Evolutionary conservation across 2,113 vertebrate species (phyloP), one percentile per base, ranked within the genome.

Genomic region (Capreolus pygargus): DNA sequence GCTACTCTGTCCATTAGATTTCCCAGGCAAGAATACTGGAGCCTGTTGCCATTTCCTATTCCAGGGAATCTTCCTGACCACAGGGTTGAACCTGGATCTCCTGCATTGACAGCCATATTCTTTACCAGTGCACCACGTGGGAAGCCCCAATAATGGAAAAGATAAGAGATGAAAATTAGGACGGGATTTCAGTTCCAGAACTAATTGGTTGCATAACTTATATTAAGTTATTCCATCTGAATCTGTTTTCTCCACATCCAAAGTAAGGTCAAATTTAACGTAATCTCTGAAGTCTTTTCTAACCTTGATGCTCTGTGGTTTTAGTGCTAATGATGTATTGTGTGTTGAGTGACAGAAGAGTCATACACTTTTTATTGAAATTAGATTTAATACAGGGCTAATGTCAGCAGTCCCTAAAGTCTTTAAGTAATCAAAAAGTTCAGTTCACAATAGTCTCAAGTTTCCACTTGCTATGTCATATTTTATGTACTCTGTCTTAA

Each of bases 381-480:
- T 89, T 85, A 30, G 28, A 85, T 84, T 61, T 61, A 86, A 94
- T 89, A 70, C 91, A 86, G 39, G 82, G 83, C 58, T 74, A 82
- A 76, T 43, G 9, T 95, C 54, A 64, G 52, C n/a, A 25, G 17
- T 86, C 43, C 58, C 76, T 95, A 27, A 89, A 78, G 52, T 60
- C 92, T 17, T 47, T 61, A 85, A 54, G 36, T 96, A 88, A 95
- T 82, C 9, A 27, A n/a, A 54, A 96, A 97, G 47, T 78, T 94
- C 36, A 89, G 2, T 91, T 79, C n/a, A 67, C 27, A 74, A 57
- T 91, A 74, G 54, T 36, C n/a, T 95, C 30, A 88, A 60, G 7
- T 92, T 50, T 86, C 60, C 13, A 52, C 61, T 96, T 61, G 54
- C 55, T 30, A 33, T 60, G 10, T 89, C 50, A 82, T 89, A 39